These are phyloP conservation scores for Lasioglossum figueresi DNA, from an alignment of 2,888 invertebrate genomes.

Conservation along the genomic window DNA sequence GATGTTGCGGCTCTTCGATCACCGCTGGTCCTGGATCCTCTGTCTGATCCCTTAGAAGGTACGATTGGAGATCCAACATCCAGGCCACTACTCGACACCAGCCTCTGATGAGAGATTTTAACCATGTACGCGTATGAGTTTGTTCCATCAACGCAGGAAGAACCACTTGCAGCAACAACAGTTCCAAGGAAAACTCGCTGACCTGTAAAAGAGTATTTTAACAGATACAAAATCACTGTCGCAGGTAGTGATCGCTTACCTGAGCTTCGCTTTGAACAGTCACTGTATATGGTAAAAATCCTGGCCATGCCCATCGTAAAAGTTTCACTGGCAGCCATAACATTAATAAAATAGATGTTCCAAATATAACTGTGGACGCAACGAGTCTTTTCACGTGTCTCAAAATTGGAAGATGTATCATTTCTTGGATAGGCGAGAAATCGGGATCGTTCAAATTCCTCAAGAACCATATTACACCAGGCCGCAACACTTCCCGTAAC, in stretches of 20 bases:
- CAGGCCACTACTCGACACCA: conserved; percentile 95
- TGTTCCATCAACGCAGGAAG: conserved; percentile 98
- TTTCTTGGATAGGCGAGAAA: conserved; percentile 99
- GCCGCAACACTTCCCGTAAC: conserved; percentile 96
- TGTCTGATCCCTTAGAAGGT: conserved; percentile 91
- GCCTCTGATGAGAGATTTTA: conserved; percentile 93
- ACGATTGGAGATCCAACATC: conserved; percentile 94
- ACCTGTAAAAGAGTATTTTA: conserved; percentile 85
- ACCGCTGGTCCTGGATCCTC: conserved; percentile 79
- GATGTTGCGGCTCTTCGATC: conserved; percentile 79
- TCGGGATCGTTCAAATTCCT: conserved; percentile 99
- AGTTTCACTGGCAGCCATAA: conserved; percentile 97
- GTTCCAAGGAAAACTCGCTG: conserved; percentile 96
- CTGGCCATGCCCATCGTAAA: conserved; percentile 91
- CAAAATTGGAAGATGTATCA: conserved; percentile 98
- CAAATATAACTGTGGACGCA: conserved; percentile 97
- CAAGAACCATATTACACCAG: conserved; percentile 99
- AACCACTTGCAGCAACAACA: conserved; percentile 96
- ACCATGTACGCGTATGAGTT: conserved; percentile 97
- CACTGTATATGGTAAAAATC: conserved; percentile 97
- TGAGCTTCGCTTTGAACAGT: conserved; percentile 92
- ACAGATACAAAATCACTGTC: neutral
- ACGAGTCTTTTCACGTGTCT: conserved; percentile 95
- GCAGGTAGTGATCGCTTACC: conserved; percentile 79
- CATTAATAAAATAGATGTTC: conserved; percentile 97